A percentile compares a stretch with the other conserved stretches of the same genome.
Conservation (phyloP, 2,797 vertebrate species). For the Melanotaenia nigrans region DNA sequence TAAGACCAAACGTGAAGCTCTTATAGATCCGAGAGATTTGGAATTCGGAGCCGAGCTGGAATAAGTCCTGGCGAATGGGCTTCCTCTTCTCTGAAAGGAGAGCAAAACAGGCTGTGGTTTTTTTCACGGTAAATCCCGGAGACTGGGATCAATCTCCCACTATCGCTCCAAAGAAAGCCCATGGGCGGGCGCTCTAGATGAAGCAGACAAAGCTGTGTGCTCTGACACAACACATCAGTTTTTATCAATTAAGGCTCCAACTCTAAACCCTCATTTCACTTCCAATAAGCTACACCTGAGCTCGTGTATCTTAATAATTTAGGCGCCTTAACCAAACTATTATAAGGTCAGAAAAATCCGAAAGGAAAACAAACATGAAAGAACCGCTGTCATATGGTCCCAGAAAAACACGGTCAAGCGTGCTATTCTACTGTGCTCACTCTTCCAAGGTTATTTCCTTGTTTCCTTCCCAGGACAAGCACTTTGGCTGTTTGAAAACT, state of each 20-base stretch:
- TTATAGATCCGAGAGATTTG: not conserved
- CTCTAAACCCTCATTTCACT: not conserved
- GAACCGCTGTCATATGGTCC: not conserved
- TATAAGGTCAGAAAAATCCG: not conserved
- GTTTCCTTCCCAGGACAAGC: conserved; percentile 39
- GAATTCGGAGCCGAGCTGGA: conserved; percentile 10
- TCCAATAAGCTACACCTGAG: conserved; percentile 29
- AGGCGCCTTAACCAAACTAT: not conserved
- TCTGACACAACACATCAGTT: conserved; percentile 43
- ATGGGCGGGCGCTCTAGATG: conserved; percentile 74
- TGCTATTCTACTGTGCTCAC: not conserved
- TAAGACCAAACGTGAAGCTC: not conserved
- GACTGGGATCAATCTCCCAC: conserved; percentile 70
- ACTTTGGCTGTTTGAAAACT: conserved; percentile 73
- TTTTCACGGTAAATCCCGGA: conserved; percentile 68
- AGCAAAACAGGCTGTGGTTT: conserved; percentile 44
- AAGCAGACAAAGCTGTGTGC: conserved; percentile 63
- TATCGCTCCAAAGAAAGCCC: conserved; percentile 65
- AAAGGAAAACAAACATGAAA: conserved; percentile 12
- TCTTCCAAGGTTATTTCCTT: conserved; percentile 45
- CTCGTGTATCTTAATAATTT: not conserved
- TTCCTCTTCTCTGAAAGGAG: conserved; percentile 37
- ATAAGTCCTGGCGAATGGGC: conserved; percentile 31
- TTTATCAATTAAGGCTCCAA: conserved; percentile 53
- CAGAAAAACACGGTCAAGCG: not conserved